Base-by-base conservation (phyloP, 2,113 vertebrate genomes). In the Phaetusa simplex region DNA sequence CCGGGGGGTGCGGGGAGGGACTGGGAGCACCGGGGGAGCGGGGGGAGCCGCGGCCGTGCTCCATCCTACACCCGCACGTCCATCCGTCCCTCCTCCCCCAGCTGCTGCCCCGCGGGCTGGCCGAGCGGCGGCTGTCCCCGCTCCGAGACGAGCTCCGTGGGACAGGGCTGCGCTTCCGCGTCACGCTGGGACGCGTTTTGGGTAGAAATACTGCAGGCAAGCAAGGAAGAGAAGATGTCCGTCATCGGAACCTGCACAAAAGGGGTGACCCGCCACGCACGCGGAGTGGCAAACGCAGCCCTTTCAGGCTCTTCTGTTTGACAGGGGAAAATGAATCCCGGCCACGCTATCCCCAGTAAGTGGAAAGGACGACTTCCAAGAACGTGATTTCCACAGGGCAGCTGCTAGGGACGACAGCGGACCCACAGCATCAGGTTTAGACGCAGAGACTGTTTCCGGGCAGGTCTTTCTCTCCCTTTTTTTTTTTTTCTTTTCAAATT, bases 31-130 rank as follows among this genome's bases (percentile, higher is more conserved):
- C 2, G 14, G 23, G 14, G 23, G 47, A 73, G 40, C 3, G 2
- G 5, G 29, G 52, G 52, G 34, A 32, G 30, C 9, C 32, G 43
- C 0, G 1, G 5, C 40, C 4, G 0, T 0, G 20, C 32, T 55
- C 64, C 64, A 3, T 8, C 32, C 1, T 2, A 7, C 4, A 5
- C 55, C 83, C 8, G 40, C 52, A 5, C 5, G 0, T 6, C 9
- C 30, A 8, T 12, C 53, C 3, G 53, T 19, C 53, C 2, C 10
- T 19, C 53, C 53, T 55, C 11, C 53, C 29, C 29, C 30, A 3
- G 53, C 53, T 32, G 53, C 29, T 55, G 30, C 53, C 10, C 29
- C 53, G 18, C 5, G 16, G 16, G 16, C 27, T 16, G 6, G 61
- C 61, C 14, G 22, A 74, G 67, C 42, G 4, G 76, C 1, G 4